phyloP scores from a whole-genome alignment of 1,140 invertebrate genomes.

The Cotesia typhae region DNA sequence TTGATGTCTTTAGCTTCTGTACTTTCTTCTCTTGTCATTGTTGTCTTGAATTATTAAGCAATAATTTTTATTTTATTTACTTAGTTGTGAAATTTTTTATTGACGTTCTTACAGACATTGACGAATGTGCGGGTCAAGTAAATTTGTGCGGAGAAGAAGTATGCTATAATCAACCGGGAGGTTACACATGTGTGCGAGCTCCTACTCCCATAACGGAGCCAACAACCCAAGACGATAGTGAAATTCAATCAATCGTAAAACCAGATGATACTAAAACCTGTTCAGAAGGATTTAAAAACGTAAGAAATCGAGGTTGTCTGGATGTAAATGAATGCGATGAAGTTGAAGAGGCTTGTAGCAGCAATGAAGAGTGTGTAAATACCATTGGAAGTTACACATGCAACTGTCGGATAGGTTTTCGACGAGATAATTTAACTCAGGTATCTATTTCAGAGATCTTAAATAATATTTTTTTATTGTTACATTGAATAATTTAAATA shows the following conservation, averaged over 20 bases:
- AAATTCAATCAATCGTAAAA: constrained; percentile 33
- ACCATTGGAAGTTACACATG: constrained; percentile 67
- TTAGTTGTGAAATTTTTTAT: constrained; percentile 44
- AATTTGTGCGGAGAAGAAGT: constrained; percentile 56
- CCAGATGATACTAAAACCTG: constrained; percentile 37
- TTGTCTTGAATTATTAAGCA: not conserved
- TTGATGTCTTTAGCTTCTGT: not conserved
- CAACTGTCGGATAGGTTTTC: constrained; percentile 66
- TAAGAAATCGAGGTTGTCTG: constrained; percentile 63
- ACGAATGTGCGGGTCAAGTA: constrained; percentile 65
- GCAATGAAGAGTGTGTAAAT: constrained; percentile 67
- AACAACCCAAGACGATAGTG: constrained; percentile 28
- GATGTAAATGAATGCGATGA: constrained; percentile 76
- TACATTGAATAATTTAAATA: not conserved
- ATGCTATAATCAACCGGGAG: constrained; percentile 70
- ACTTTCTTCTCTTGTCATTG: not conserved
- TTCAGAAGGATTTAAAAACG: constrained; percentile 44
- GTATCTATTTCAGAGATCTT: not conserved
- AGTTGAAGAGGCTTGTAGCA: constrained; percentile 63
- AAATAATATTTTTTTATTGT: not conserved
- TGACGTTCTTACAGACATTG: constrained; percentile 60
- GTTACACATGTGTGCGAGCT: constrained; percentile 67
- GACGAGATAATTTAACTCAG: constrained; percentile 65
- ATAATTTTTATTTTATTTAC: not conserved
- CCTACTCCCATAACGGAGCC: constrained; percentile 50